phyloP scores from a whole-genome alignment of 2,888 invertebrate species.

The Agonopterix alstromeriana region DNA sequence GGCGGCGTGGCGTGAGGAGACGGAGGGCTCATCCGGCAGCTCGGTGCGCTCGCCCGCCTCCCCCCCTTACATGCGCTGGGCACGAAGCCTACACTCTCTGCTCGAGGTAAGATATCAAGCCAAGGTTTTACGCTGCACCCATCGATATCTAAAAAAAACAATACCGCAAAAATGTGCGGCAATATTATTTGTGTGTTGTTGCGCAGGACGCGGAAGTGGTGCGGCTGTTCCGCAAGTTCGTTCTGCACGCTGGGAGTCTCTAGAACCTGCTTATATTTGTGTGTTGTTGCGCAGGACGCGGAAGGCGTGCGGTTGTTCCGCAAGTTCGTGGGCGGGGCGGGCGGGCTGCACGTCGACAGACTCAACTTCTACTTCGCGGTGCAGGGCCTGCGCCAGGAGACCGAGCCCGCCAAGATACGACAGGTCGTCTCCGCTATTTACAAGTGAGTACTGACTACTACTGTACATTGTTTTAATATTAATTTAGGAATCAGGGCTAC shows the following conservation, averaged over 20 bases:
- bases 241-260: not conserved
- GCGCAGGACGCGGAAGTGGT: no score
- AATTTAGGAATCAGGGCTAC: no score
- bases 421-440: constrained; percentile 91
- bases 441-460: constrained; percentile 69
- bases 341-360: constrained; percentile 85
- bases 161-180: no score
- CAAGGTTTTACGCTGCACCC: no score
- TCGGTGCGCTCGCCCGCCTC: constrained; percentile 70
- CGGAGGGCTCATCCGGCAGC: constrained; percentile 68
- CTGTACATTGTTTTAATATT: no score
- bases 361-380: constrained; percentile 97
- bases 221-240: not conserved
- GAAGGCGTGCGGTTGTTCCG: constrained; percentile 94
- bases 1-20: constrained; percentile 67
- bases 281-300: constrained; percentile 76
- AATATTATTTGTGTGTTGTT: no score
- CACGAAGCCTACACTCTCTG: constrained; percentile 87
- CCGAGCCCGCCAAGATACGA: constrained; percentile 76
- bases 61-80: constrained; percentile 91
- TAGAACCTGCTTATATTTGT: not conserved
- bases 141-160: no score
- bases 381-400: constrained; percentile 88
- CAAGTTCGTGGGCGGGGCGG: constrained; percentile 87
- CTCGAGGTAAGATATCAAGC: constrained; percentile 73